Base-by-base conservation (phyloP, 2,113 vertebrate species). In the Cardinalis cardinalis region DNA sequence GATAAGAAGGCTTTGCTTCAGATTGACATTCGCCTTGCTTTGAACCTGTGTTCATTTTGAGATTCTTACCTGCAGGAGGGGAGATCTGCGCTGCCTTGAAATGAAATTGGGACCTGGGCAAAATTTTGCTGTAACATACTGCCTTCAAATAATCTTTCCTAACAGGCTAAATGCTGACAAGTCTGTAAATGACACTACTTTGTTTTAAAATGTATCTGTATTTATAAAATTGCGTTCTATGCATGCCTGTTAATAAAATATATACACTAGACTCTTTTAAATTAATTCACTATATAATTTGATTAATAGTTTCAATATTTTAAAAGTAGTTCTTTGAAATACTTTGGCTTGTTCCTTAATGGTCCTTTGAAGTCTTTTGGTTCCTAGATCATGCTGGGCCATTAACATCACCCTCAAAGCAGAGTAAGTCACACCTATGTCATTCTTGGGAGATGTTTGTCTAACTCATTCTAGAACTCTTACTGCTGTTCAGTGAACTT, bases 401-500 rank as follows among this genome's bases (percentile, higher is more conserved):
- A 55, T 63, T 87, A 90, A 55, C 55, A 55, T 25, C 23, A n/a
- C 26, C 74, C 52, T 71, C 69, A 94, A 90, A 81, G 40, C 13
- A 85, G 34, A 69, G 59, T 56, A 90, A 94, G 72, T 89, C 72
- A 17, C 52, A 73, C 48, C 36, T 43, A 24, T 58, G 84, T 84
- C 52, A 56, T 93, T 87, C 81, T n/a, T 87, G 66, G 58, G 29
- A 84, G 59, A 77, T 80, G 36, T 86, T 94, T 95, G 68, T 73
- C 51, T 88, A 91, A 90, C 56, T 92, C n/a, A 38, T 81, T 88
- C 65, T 87, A 78, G 44, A 90, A 60, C 15, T 84, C 65, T 76
- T 68, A 78, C 65, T 77, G 48, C 34, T 80, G 29, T 51, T 94
- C 77, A 60, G 28, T 80, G 73, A 92, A 84, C 77, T 88, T 48